phyloP scores from a whole-genome alignment of 30 jellyfish, hydroid and myxozoan genomes.

The Catostylus mosaicus region DNA sequence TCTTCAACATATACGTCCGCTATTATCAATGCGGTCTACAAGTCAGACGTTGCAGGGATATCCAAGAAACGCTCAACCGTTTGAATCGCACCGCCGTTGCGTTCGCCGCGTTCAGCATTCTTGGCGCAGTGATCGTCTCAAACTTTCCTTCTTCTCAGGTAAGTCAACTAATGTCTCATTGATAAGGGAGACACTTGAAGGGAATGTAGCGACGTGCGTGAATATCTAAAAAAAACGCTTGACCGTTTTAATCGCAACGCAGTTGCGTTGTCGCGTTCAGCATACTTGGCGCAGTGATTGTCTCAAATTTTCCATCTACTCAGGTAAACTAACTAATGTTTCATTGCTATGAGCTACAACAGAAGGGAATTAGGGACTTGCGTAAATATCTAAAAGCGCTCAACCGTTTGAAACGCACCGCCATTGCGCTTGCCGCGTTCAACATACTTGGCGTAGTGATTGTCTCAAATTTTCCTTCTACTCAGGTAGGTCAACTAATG shows the following conservation, averaged over 20 bases:
- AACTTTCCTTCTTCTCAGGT: slow-evolving; percentile 82
- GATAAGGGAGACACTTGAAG: background rate
- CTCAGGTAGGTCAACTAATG: slow-evolving; percentile 47
- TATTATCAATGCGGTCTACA: slow-evolving; percentile 85
- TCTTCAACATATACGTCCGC: slow-evolving; percentile 67
- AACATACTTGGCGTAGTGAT: slow-evolving; percentile 78
- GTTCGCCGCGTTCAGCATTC: slow-evolving; percentile 59
- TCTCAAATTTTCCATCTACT: too few relatives aligned
- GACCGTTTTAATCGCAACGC: too few relatives aligned
- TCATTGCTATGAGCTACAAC: background rate
- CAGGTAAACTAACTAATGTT: too few relatives aligned
- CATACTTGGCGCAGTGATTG: too few relatives aligned
- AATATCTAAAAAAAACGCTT: too few relatives aligned
- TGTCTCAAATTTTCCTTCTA: slow-evolving; percentile 79
- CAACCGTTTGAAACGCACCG: slow-evolving; percentile 54
- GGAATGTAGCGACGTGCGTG: too few relatives aligned
- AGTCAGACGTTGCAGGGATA: slow-evolving; percentile 71
- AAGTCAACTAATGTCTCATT: background rate
- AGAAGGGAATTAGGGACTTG: too few relatives aligned
- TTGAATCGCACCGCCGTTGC: slow-evolving; percentile 60
- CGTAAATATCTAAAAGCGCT: slow-evolving; percentile 57
- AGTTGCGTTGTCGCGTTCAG: too few relatives aligned
- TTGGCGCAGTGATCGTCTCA: slow-evolving; percentile 86
- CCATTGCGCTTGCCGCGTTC: slow-evolving; percentile 53
- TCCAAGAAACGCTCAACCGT: slow-evolving; percentile 58